phyloP scores from a whole-genome alignment of 2,888 invertebrate species.

The Phengaris alcon region DNA sequence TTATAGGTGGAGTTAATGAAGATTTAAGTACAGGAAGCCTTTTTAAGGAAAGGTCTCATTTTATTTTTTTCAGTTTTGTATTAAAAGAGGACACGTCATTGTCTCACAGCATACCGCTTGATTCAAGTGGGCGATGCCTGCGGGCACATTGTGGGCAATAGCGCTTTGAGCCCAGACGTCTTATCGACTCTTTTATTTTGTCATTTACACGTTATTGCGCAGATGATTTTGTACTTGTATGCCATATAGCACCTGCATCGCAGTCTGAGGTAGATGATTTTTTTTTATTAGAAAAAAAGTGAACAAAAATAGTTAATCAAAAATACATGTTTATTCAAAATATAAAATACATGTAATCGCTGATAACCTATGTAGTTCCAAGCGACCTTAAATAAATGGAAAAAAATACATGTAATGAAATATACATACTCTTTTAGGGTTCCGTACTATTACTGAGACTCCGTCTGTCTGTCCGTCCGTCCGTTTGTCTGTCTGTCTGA shows the following conservation, averaged over 20 bases:
- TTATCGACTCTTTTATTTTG: slow-evolving; percentile 53
- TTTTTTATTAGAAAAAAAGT: background rate
- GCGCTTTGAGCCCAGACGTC: slow-evolving; percentile 46
- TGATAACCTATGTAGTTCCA: too few relatives aligned
- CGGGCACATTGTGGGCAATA: slow-evolving; percentile 65
- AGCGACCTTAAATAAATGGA: too few relatives aligned
- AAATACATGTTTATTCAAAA: too few relatives aligned
- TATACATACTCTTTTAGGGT: too few relatives aligned
- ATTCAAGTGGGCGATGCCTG: slow-evolving; percentile 57
- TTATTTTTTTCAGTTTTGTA: slow-evolving; percentile 35
- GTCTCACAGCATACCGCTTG: slow-evolving; percentile 38
- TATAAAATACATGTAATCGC: too few relatives aligned
- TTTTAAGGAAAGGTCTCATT: slow-evolving; percentile 34
- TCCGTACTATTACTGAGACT: too few relatives aligned
- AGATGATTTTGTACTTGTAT: slow-evolving; percentile 41
- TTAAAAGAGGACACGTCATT: slow-evolving; percentile 42
- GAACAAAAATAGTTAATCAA: too few relatives aligned
- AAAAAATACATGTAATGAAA: too few relatives aligned
- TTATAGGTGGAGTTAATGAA: background rate
- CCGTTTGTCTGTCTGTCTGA: too few relatives aligned
- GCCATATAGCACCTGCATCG: slow-evolving; percentile 13
- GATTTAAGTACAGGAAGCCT: slow-evolving; percentile 38
- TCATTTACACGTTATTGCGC: slow-evolving; percentile 45
- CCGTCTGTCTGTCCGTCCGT: too few relatives aligned
- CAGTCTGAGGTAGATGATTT: background rate